phyloP scores from a whole-genome alignment of 2,888 invertebrate species.

The Trichopria drosophilae region DNA sequence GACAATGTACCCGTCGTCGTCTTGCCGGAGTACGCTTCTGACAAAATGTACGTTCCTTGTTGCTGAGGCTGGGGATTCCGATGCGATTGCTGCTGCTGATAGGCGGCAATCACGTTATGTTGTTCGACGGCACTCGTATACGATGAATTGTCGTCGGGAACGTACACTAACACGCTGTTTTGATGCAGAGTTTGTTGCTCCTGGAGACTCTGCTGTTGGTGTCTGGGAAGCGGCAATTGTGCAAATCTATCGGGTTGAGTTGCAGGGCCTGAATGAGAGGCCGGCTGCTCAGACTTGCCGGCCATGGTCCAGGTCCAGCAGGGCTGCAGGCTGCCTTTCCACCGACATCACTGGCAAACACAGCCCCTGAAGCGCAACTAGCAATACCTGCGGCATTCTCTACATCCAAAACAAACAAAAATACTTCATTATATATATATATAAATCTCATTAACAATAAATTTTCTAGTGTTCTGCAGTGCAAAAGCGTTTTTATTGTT shows the following conservation, averaged over 20 bases:
- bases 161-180: conserved; percentile 65
- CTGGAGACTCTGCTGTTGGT: conserved; percentile 31
- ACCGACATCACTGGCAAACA: conserved; percentile 72
- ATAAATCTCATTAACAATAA: background rate
- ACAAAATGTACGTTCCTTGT: no score
- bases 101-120: conserved; percentile 52
- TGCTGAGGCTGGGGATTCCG: conserved; percentile 36
- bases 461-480: no score
- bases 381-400: conserved; percentile 57
- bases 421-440: background rate
- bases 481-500: no score
- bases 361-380: conserved; percentile 52
- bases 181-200: conserved; percentile 38
- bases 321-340: conserved; percentile 53
- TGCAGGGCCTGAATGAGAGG: conserved; percentile 58
- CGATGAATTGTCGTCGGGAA: conserved; percentile 64
- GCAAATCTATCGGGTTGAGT: conserved; percentile 43
- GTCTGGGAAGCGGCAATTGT: conserved; percentile 25
- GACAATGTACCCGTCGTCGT: conserved; percentile 30
- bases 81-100: conserved; percentile 33
- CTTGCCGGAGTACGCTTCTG: conserved; percentile 43
- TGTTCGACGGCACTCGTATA: conserved; percentile 60
- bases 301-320: conserved; percentile 67
- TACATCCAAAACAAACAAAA: conserved; percentile 36
- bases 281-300: conserved; percentile 74